phyloP scores from a whole-genome alignment of 1,140 invertebrate genomes.

The Elysia chlorotica region DNA sequence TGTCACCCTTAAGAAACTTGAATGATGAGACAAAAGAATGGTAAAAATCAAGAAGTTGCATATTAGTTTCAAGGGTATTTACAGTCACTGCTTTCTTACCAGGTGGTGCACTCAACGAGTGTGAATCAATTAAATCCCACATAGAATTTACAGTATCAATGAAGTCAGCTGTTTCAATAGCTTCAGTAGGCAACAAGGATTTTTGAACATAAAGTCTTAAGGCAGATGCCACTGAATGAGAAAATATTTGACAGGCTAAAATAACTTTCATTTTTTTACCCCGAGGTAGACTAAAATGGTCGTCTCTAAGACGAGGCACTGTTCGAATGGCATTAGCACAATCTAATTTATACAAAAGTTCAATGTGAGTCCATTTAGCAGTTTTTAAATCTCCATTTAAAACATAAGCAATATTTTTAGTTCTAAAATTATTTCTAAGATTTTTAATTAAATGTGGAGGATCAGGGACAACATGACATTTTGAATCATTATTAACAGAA shows the following conservation, averaged over 20 bases:
- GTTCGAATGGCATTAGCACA: no score
- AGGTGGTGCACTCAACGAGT: background rate
- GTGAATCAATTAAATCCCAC: conserved; percentile 2
- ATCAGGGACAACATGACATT: background rate
- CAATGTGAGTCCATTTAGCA: background rate
- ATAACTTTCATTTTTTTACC: background rate
- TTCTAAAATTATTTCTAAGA: background rate
- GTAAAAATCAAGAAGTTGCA: background rate
- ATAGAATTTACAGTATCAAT: background rate
- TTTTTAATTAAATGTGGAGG: conserved; percentile 2
- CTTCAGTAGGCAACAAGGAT: background rate
- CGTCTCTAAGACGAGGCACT: background rate
- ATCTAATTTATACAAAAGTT: no score
- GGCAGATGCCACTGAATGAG: background rate
- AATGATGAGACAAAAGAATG: no score
- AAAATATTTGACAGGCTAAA: background rate
- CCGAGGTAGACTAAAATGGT: background rate
- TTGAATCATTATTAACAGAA: background rate
- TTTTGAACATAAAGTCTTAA: background rate
- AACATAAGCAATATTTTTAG: background rate
- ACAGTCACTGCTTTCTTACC: background rate
- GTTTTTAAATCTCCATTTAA: background rate
- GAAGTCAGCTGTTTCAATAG: background rate
- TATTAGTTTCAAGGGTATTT: background rate
- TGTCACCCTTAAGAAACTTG: no score